Evolutionary conservation across 2,888 invertebrate genomes (phyloP).

Genomic region (Morpho deidamia): DNA sequence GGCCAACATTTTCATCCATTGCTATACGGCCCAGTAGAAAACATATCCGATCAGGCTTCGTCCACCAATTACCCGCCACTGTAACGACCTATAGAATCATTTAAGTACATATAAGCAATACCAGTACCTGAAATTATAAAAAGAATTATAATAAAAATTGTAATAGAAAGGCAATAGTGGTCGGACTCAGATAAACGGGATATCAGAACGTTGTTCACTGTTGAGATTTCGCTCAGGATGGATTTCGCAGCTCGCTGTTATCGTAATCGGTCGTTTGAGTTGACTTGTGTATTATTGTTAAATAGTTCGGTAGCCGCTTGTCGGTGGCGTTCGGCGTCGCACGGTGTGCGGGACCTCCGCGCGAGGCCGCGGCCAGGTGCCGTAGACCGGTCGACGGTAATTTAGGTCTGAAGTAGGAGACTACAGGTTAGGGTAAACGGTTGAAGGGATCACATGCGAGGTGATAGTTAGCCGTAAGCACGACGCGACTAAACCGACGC

Average conservation of each 20-base stretch:
- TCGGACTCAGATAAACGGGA: conserved; percentile 36
- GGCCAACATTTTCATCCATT: too few relatives aligned
- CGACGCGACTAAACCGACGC: conserved; percentile 1
- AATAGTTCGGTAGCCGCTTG: conserved; percentile 24
- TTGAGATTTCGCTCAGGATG: conserved; percentile 17
- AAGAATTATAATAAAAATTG: conserved; percentile 40
- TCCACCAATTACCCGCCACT: conserved; percentile 47
- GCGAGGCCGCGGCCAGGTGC: too few relatives aligned
- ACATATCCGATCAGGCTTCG: conserved; percentile 10
- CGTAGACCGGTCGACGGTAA: too few relatives aligned
- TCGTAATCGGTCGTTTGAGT: conserved; percentile 17
- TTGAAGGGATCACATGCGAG: conserved; percentile 66
- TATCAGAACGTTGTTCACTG: conserved; percentile 18
- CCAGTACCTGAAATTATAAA: conserved; percentile 70
- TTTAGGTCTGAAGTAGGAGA: conserved; percentile 17
- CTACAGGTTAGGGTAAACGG: conserved; percentile 58
- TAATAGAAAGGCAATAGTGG: conserved; percentile 62
- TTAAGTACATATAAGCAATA: conserved; percentile 73
- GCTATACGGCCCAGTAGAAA: background rate
- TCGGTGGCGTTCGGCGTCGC: background rate
- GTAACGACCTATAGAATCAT: conserved; percentile 44
- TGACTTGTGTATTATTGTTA: conserved; percentile 20
- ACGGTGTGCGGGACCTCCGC: too few relatives aligned
- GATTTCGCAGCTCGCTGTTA: conserved; percentile 20
- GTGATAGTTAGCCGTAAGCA: conserved; percentile 32